phyloP scores from a whole-genome alignment of 1,140 invertebrate genomes.

The Bombus soroeensis region DNA sequence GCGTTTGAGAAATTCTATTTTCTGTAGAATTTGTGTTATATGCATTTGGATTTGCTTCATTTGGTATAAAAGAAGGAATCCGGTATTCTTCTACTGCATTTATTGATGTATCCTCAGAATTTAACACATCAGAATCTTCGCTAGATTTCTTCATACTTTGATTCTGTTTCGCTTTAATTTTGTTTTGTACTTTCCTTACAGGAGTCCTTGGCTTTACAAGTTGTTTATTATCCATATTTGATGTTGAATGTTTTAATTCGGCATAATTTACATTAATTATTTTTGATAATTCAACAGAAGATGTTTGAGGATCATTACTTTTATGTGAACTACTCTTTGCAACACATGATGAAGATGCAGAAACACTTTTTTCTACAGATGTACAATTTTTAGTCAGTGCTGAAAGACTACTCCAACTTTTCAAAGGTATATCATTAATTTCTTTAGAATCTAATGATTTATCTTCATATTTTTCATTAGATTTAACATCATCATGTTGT shows the following conservation, averaged over 20 bases:
- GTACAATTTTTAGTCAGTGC: slow-evolving; percentile 57
- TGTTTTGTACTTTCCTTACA: slow-evolving; percentile 53
- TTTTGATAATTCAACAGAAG: slow-evolving; percentile 68
- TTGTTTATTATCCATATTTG: slow-evolving; percentile 15
- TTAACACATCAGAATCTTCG: slow-evolving; percentile 63
- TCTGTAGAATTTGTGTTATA: slow-evolving; percentile 5
- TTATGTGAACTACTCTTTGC: slow-evolving; percentile 15
- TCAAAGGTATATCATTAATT: slow-evolving; percentile 57
- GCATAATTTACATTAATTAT: slow-evolving; percentile 75
- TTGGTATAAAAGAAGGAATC: slow-evolving; percentile 13
- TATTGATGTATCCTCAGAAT: slow-evolving; percentile 57
- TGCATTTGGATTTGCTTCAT: neutral
- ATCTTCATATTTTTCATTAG: slow-evolving; percentile 10
- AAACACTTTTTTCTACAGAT: slow-evolving; percentile 26
- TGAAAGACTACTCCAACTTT: slow-evolving; percentile 74
- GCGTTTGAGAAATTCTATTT: slow-evolving; percentile 36
- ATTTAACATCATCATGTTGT: neutral
- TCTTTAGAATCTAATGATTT: slow-evolving; percentile 35
- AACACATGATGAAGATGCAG: slow-evolving; percentile 7
- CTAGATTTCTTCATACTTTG: slow-evolving; percentile 32
- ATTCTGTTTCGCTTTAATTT: slow-evolving; percentile 45
- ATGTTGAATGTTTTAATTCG: slow-evolving; percentile 57
- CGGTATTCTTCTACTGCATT: slow-evolving; percentile 37
- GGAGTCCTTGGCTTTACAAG: slow-evolving; percentile 46
- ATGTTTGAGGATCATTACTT: slow-evolving; percentile 18